Conservation (phyloP, 2,113 vertebrate genomes). For the Cynoglossus semilaevis region DNA sequence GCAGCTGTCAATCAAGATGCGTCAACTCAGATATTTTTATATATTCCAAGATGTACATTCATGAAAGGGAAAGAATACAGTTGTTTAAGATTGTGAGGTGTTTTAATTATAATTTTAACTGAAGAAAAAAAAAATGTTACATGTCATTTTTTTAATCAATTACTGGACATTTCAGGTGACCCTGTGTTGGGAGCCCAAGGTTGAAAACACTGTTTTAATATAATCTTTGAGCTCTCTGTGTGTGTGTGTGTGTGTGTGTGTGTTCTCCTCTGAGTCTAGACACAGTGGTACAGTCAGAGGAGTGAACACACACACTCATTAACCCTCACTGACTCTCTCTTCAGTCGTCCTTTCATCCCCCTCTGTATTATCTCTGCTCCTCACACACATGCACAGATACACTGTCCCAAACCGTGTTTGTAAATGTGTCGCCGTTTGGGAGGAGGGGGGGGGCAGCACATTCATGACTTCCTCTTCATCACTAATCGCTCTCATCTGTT, state of each 20-base stretch:
- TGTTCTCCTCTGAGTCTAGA: too few species aligned
- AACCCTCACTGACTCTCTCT: background rate
- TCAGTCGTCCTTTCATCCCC: background rate
- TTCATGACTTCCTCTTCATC: constrained; percentile 90
- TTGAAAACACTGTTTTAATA: too few species aligned
- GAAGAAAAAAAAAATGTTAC: too few species aligned
- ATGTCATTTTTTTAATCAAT: too few species aligned
- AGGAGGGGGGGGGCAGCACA: constrained; percentile 62
- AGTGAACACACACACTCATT: background rate
- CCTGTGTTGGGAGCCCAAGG: too few species aligned
- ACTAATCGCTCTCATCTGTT: constrained; percentile 92
- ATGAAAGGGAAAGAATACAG: too few species aligned
- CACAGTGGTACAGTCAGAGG: background rate
- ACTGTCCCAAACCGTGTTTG: constrained; percentile 6
- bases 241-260: constrained; percentile 9
- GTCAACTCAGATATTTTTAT: too few species aligned
- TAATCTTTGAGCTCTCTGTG: too few species aligned
- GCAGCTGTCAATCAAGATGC: background rate
- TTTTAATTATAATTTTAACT: too few species aligned
- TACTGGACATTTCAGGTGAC: too few species aligned
- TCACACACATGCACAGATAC: constrained; percentile 9
- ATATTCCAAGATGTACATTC: too few species aligned
- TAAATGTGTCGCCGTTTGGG: constrained; percentile 57
- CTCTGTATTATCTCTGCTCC: constrained; percentile 11
- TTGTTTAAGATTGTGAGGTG: too few species aligned